These are phyloP conservation scores for Himantopus leucocephalus DNA, from an alignment of 2,113 vertebrate species.

Conservation along the genomic window DNA sequence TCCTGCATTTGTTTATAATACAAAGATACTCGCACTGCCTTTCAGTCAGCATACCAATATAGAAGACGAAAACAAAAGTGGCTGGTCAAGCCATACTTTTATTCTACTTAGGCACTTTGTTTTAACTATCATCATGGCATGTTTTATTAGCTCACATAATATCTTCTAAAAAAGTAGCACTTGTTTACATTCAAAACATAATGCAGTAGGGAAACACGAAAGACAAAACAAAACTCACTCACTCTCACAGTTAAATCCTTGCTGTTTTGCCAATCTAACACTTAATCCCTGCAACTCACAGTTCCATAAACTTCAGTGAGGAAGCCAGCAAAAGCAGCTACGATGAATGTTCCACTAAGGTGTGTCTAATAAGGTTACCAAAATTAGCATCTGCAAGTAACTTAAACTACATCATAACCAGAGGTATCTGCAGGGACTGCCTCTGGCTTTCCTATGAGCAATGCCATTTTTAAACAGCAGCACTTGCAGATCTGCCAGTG, in stretches of 20 bases:
- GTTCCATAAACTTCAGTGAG: background rate
- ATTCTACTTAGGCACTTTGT: background rate
- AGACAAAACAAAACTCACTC: background rate
- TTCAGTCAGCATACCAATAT: background rate
- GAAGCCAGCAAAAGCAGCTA: background rate
- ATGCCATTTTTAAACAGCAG: background rate
- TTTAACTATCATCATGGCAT: background rate
- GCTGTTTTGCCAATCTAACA: background rate
- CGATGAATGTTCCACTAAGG: background rate
- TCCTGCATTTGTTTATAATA: background rate
- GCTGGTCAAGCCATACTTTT: background rate
- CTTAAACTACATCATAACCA: background rate
- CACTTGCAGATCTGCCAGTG: background rate
- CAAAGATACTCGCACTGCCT: background rate
- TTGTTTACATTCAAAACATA: background rate
- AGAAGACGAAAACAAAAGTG: background rate
- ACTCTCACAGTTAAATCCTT: background rate
- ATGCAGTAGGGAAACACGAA: background rate
- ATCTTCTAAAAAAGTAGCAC: background rate
- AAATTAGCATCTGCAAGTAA: background rate
- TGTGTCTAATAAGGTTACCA: background rate
- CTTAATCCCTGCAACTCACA: background rate
- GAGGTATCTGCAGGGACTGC: background rate
- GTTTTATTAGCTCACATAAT: background rate
- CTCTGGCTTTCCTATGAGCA: background rate